Evolutionary conservation across 2,888 invertebrate genomes (phyloP), one percentile per base, ranked within the genome.

Genomic region (Chloromyia formosa): DNA sequence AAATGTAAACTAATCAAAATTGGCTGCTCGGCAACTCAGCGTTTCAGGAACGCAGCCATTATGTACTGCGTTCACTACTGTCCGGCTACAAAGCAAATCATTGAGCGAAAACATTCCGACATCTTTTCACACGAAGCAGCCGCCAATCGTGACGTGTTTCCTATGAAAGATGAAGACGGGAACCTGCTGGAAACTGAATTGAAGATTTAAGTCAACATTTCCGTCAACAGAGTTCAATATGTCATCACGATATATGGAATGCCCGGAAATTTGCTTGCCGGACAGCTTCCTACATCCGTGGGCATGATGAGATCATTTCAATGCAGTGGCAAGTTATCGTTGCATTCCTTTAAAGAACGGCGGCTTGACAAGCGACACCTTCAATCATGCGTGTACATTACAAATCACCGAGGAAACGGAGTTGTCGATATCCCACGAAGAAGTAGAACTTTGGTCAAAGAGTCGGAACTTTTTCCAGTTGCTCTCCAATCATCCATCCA

Each of bases 241-340:
- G 95, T 96, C 0, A 87, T 99, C 73, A 94, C 95, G 10, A 94
- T 99, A 75, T 99, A 99, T 88, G 99, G 99, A 87, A 97, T 99
- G 96, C 99, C 99, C 0, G 99, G 99, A 85, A 95, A 96, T 81
- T 97, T 99, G 0, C 99, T 99, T 0, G 96, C 98, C 0, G 94
- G 98, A 1, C 99, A 99, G 84, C 86, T 99, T 80, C 99, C 98
- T 0, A 89, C 98, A 45, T 94, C 96, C 77, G 93, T 99, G 1
- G 98, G 99, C 83, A 90, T 99, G 54, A 91, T 99, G 98, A 7
- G 98, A 99, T 86, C 89, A 98, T 78, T 93, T 99, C n/a, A 96
- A 98, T 85, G 89, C 98, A 61, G 94, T 98, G 20, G 99, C 98
- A 1, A 95, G 94, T 82, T 99, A 92, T 83, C 89, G 98, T 72